phyloP scores from a whole-genome alignment of 1,140 invertebrate genomes.

The Sitobion miscanthi region DNA sequence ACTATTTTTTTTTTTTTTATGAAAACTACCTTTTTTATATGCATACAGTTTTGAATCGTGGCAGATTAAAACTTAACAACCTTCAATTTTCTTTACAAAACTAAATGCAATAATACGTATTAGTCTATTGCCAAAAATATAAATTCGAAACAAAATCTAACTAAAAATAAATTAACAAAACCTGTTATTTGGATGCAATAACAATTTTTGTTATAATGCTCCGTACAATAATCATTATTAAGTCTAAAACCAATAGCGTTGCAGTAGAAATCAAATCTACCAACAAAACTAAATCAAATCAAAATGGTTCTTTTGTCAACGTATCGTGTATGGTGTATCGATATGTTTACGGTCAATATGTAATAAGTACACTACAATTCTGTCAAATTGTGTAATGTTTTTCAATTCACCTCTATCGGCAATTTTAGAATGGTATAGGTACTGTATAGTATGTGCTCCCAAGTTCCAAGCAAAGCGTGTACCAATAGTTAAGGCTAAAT shows the following conservation, averaged over 20 bases:
- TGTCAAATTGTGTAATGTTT: neutral
- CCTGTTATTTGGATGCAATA: neutral
- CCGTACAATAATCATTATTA: neutral
- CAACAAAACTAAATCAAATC: neutral
- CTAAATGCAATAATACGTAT: neutral
- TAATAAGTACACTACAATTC: neutral
- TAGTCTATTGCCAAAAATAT: neutral
- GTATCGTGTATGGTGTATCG: neutral
- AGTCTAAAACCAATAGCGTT: neutral
- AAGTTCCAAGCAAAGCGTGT: neutral
- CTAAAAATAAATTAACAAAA: neutral
- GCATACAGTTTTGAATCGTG: neutral
- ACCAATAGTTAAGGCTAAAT: neutral
- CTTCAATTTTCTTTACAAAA: neutral
- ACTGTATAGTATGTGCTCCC: neutral
- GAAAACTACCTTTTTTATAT: neutral
- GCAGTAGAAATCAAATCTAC: neutral
- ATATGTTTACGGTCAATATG: neutral
- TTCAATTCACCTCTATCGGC: neutral
- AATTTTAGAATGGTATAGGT: neutral
- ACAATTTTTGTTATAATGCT: neutral
- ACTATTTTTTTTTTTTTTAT: neutral
- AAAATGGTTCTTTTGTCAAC: neutral
- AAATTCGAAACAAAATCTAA: neutral
- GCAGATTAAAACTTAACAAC: slow-evolving; percentile 1